Percentiles rank a stretch among this genome's conserved stretches.
phyloP scores from a whole-genome alignment of 2,888 invertebrate genomes.

The Uropetala carovei region DNA sequence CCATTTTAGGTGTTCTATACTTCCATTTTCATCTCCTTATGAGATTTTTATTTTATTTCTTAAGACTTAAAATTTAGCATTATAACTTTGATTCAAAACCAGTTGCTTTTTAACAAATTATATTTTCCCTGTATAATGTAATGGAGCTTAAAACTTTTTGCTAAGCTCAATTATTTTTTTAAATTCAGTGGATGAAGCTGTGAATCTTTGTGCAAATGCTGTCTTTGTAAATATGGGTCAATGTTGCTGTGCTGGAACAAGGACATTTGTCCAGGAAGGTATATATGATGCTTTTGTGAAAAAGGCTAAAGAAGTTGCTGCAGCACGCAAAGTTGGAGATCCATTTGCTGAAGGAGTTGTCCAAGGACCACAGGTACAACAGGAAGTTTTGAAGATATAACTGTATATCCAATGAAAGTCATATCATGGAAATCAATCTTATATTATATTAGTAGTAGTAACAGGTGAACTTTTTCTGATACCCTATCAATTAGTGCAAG shows the following conservation, averaged over 20 bases:
- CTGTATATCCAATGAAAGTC: not conserved
- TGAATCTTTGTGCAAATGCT: conserved; percentile 80
- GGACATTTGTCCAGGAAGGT: conserved; percentile 91
- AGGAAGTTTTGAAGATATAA: not conserved
- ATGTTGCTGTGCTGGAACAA: conserved; percentile 90
- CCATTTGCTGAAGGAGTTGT: conserved; percentile 82
- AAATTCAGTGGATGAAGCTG: conserved; percentile 64
- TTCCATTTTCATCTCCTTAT: too few species aligned
- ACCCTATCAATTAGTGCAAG: too few species aligned
- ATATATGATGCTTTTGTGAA: conserved; percentile 92
- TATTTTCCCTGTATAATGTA: too few species aligned
- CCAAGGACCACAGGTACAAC: conserved; percentile 88
- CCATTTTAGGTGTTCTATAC: conserved; percentile 39
- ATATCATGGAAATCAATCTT: too few species aligned
- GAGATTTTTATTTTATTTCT: too few species aligned
- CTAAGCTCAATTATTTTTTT: not conserved
- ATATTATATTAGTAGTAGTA: too few species aligned
- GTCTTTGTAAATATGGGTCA: conserved; percentile 88
- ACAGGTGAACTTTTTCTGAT: too few species aligned
- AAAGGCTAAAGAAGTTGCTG: conserved; percentile 83
- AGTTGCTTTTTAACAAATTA: too few species aligned
- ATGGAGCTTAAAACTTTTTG: too few species aligned
- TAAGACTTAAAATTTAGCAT: too few species aligned
- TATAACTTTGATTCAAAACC: too few species aligned
- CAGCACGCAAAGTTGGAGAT: conserved; percentile 86